Conservation (phyloP, 2,888 invertebrate species). For the Microplitis deprimator region DNA sequence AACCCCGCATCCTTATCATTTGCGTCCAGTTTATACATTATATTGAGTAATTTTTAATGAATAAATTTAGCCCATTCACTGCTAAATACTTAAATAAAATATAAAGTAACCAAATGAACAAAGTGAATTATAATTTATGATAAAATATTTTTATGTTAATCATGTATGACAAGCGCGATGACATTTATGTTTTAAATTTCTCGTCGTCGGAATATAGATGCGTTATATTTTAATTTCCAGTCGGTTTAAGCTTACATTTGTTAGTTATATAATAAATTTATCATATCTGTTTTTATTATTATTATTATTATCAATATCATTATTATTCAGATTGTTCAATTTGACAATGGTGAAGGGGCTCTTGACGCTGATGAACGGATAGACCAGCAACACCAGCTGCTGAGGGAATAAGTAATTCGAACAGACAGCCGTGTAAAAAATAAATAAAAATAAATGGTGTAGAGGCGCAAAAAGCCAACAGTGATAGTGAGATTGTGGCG, state of each 20-base stretch:
- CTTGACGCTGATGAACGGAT: slow-evolving; percentile 37
- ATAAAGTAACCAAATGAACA: not conserved
- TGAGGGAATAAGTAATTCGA: slow-evolving; percentile 37
- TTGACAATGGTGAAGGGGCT: slow-evolving; percentile 25
- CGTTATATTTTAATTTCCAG: not conserved
- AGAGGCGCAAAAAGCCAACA: not conserved
- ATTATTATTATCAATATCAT: slow-evolving; percentile 7
- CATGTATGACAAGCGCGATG: slow-evolving; percentile 15
- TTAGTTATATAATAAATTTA: too few species aligned
- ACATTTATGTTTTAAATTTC: slow-evolving; percentile 24
- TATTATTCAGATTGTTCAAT: slow-evolving; percentile 39
- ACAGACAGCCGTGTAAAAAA: slow-evolving; percentile 20
- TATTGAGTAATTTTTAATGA: slow-evolving; percentile 8
- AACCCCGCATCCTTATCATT: slow-evolving; percentile 32
- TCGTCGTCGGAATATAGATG: not conserved
- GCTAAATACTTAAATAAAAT: slow-evolving; percentile 20
- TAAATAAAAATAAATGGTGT: slow-evolving; percentile 10
- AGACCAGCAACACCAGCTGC: slow-evolving; percentile 36
- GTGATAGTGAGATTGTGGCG: slow-evolving; percentile 3
- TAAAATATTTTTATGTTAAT: not conserved
- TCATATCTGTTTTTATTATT: not conserved
- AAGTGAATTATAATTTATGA: not conserved
- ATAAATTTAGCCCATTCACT: slow-evolving; percentile 22
- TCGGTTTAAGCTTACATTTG: not conserved
- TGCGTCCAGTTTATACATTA: slow-evolving; percentile 26